These are phyloP conservation scores for Epistrophe eligans DNA, from an alignment of 2,888 invertebrate genomes.

Conservation along the genomic window DNA sequence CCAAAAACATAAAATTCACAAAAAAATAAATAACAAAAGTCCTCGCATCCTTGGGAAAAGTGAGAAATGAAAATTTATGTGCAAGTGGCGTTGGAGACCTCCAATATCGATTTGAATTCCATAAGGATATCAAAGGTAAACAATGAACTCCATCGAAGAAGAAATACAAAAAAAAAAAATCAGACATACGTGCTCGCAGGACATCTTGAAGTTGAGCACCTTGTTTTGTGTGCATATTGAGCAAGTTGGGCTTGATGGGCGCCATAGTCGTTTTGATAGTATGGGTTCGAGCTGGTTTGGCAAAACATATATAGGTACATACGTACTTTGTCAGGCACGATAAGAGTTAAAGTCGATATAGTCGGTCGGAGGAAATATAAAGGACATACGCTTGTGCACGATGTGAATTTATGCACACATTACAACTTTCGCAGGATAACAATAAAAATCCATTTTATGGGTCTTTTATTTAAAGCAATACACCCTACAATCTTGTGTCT, in stretches of 20 bases:
- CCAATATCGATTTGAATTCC: constrained; percentile 69
- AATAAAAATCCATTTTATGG: constrained; percentile 69
- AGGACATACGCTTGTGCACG: constrained; percentile 22
- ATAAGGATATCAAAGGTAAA: constrained; percentile 66
- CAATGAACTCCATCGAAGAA: constrained; percentile 45
- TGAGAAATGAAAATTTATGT: constrained; percentile 69
- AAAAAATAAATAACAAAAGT: not conserved
- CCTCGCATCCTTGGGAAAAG: constrained; percentile 51
- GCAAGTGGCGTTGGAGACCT: constrained; percentile 37
- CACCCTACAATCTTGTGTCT: constrained; percentile 25
- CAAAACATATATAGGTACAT: not conserved
- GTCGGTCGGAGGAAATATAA: constrained; percentile 11
- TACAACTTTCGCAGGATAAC: constrained; percentile 62
- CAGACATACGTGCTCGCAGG: constrained; percentile 40
- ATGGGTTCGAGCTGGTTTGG: not conserved
- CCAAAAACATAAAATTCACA: not conserved
- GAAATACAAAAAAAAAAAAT: not conserved
- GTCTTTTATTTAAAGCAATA: constrained; percentile 72
- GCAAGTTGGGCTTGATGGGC: constrained; percentile 16
- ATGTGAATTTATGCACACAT: constrained; percentile 56
- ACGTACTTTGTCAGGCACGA: constrained; percentile 34
- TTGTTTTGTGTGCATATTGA: constrained; percentile 53
- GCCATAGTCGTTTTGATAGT: not conserved
- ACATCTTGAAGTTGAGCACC: constrained; percentile 58
- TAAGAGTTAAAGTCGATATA: constrained; percentile 41